A percentile compares a stretch with the other conserved stretches of the same genome.
phyloP scores from a whole-genome alignment of 1,140 invertebrate genomes.

The Aleiodes sp. region DNA sequence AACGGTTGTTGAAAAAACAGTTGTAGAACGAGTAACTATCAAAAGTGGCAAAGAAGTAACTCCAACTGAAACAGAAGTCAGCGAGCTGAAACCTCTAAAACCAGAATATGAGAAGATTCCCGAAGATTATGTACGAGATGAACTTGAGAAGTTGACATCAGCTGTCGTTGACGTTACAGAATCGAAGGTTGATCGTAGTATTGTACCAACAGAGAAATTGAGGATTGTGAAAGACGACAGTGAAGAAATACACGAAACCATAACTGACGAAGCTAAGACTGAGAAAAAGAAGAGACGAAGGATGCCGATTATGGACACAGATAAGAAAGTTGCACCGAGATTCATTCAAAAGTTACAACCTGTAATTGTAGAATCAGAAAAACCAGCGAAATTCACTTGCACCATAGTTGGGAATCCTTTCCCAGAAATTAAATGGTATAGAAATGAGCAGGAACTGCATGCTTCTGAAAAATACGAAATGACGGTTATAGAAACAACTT shows the following conservation, averaged over 20 bases:
- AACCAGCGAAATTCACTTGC: slow-evolving; percentile 73
- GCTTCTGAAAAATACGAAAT: slow-evolving; percentile 72
- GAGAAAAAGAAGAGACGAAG: slow-evolving; percentile 49
- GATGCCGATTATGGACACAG: slow-evolving; percentile 61
- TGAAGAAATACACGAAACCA: slow-evolving; percentile 32
- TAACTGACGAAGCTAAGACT: slow-evolving; percentile 37
- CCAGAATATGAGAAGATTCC: too few species aligned
- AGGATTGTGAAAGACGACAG: slow-evolving; percentile 32
- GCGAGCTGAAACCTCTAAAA: too few species aligned
- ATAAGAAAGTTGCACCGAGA: slow-evolving; percentile 70
- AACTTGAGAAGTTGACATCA: too few species aligned
- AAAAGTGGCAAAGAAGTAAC: neutral
- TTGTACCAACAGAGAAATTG: slow-evolving; percentile 34
- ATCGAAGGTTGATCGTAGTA: too few species aligned
- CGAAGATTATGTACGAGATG: too few species aligned
- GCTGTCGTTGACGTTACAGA: too few species aligned
- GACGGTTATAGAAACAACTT: slow-evolving; percentile 70
- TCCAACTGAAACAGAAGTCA: neutral
- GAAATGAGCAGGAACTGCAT: slow-evolving; percentile 75
- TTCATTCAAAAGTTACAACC: slow-evolving; percentile 78
- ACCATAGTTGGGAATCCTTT: slow-evolving; percentile 75
- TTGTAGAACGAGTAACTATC: slow-evolving; percentile 48
- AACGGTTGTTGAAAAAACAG: slow-evolving; percentile 13
- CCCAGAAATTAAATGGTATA: slow-evolving; percentile 81
- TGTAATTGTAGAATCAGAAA: slow-evolving; percentile 70